Evolutionary conservation across 2,113 vertebrate genomes (phyloP).

Genomic region (Garra rufa): DNA sequence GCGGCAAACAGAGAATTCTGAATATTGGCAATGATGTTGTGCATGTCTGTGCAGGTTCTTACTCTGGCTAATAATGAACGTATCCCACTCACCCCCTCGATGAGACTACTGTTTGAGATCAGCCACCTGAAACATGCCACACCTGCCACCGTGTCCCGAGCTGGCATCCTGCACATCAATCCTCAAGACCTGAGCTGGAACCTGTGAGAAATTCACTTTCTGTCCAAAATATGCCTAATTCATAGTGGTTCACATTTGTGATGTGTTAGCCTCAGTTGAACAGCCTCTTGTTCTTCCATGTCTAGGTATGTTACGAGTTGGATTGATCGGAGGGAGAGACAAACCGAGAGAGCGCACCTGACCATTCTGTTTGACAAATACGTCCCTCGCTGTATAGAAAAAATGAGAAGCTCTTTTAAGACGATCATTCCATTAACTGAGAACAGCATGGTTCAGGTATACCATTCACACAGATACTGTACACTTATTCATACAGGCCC

Average conservation of each 20-base stretch:
- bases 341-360: conserved; percentile 79
- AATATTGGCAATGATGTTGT: neutral
- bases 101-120: conserved; percentile 81
- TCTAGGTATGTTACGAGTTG: conserved; percentile 76
- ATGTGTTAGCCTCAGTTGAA: neutral
- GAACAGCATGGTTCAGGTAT: conserved; percentile 78
- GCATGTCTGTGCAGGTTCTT: conserved; percentile 67
- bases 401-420: conserved; percentile 78
- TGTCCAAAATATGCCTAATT: neutral
- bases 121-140: conserved; percentile 74
- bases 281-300: neutral
- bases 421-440: conserved; percentile 79
- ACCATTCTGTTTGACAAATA: conserved; percentile 78
- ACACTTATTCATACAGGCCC: neutral
- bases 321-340: conserved; percentile 74
- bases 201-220: conserved; percentile 67
- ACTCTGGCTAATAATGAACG: conserved; percentile 79
- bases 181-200: conserved; percentile 80
- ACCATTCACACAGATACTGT: conserved; percentile 22
- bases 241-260: neutral
- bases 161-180: conserved; percentile 76
- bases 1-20: neutral
- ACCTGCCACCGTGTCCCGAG: conserved; percentile 78
- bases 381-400: conserved; percentile 77
- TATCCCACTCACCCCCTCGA: conserved; percentile 73